Conservation (phyloP, 2,888 invertebrate genomes). For the Ectobius pallidus region DNA sequence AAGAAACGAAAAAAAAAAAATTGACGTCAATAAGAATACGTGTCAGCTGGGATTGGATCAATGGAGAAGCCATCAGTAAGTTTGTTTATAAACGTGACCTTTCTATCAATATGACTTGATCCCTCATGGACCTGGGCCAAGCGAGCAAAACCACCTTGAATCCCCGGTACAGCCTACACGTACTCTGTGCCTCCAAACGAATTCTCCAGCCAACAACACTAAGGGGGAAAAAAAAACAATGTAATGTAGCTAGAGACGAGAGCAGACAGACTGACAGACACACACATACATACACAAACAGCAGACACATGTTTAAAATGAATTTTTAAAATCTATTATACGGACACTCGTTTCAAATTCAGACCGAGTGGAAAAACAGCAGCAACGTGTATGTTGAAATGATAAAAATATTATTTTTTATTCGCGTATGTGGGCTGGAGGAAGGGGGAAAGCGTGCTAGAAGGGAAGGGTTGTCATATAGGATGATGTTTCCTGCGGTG, state of each 20-base stretch:
- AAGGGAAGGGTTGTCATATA: constrained; percentile 8
- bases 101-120: too few species aligned
- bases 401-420: constrained; percentile 13
- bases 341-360: constrained; percentile 33
- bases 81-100: neutral
- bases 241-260: too few species aligned
- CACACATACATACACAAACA: constrained; percentile 5
- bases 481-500: neutral
- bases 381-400: constrained; percentile 35
- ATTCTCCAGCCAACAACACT: too few species aligned
- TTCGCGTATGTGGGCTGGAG: constrained; percentile 4
- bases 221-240: too few species aligned
- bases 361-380: constrained; percentile 36
- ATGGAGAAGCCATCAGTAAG: too few species aligned
- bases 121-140: too few species aligned
- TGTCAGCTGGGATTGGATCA: too few species aligned
- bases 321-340: constrained; percentile 24
- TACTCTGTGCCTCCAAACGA: too few species aligned
- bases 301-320: constrained; percentile 24
- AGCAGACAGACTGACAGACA: constrained; percentile 8
- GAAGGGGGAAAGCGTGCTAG: neutral
- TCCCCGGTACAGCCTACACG: too few species aligned
- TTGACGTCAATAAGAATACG: too few species aligned
- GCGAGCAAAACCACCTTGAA: constrained; percentile 10
- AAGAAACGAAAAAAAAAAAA: too few species aligned